Evolutionary conservation across 2,113 vertebrate species (phyloP), one percentile per base, ranked within the genome.

Genomic region (Podarcis muralis): DNA sequence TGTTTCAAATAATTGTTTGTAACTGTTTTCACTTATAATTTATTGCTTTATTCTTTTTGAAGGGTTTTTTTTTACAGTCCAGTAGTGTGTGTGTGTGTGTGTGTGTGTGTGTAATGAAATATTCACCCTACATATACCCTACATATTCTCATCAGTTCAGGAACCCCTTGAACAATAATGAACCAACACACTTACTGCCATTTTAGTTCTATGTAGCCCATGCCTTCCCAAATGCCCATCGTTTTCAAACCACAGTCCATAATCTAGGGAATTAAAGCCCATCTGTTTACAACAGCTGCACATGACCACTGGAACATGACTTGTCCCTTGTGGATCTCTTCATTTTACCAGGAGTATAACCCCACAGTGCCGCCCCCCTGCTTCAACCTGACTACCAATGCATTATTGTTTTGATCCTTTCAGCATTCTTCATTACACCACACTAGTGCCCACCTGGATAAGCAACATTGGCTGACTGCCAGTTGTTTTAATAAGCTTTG

Each of bases 401-500:
- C 2, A 37, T 76, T 23, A 75, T 27, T 40, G 12, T 12, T 43
- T 30, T 40, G 32, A 40, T 85, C 27, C 57, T 85, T 85, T 85
- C 35, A 32, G 13, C 32, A 37, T 40, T 85, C 43, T 75, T 76
- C 62, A 23, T 76, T 62, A 65, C 23, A 65, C 15, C 35, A 75
- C 22, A 27, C 71, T 37, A 6, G 57, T 85, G 35, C 15, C 25
- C 59, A 85, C 13, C 84, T 59, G n/a, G n/a, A 59, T 75, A 59
- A 75, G 72, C 22, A 62, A 23, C 23, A 76, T 43, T 23, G 35
- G 35, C 72, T 76, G 57, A 15, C 57, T 30, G 53, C 72, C 72
- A 76, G 22, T 76, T 23, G 15, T 76, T 85, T 85, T 76, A 75
- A 85, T 85, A 76, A 59, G 74, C 72, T 85, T 65, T 85, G 74